phyloP scores from a whole-genome alignment of 2,888 invertebrate species.

The Pasiphila rectangulata region DNA sequence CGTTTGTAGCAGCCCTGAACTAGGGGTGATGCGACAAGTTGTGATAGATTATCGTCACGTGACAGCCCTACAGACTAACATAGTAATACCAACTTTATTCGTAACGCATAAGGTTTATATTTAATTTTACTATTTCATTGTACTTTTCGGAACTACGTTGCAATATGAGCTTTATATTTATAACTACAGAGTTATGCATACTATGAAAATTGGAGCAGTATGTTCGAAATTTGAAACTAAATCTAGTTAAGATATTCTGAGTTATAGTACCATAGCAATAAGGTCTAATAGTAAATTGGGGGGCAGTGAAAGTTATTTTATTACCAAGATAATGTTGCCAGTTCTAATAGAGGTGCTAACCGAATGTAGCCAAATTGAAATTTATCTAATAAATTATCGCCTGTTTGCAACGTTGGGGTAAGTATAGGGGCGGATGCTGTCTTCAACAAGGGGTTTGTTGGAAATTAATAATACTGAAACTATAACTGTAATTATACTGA shows the following conservation, averaged over 20 bases:
- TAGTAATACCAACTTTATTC: constrained; percentile 12
- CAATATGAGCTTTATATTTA: constrained; percentile 9
- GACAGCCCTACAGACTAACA: constrained; percentile 5
- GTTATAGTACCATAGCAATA: background rate
- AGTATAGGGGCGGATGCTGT: constrained; percentile 34
- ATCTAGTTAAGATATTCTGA: constrained; percentile 2
- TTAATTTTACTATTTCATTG: background rate
- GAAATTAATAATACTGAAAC: constrained; percentile 14
- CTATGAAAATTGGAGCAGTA: background rate
- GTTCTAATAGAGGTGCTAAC: constrained; percentile 51
- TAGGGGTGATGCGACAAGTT: constrained; percentile 58
- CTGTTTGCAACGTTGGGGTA: constrained; percentile 43
- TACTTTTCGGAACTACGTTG: background rate
- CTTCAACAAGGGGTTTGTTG: constrained; percentile 22
- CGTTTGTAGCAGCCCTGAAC: constrained; percentile 57
- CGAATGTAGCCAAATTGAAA: constrained; percentile 33
- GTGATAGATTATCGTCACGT: constrained; percentile 53
- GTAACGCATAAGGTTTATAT: background rate
- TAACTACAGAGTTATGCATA: constrained; percentile 1
- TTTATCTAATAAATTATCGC: constrained; percentile 76
- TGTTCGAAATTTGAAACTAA: background rate
- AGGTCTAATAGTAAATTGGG: background rate
- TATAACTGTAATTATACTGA: background rate
- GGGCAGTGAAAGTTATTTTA: constrained; percentile 34
- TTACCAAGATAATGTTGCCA: constrained; percentile 42